A percentile compares a stretch with the other conserved stretches of the same genome.
Evolutionary conservation across 2,113 vertebrate species (phyloP).

Genomic region (Poeciliopsis occidentalis): DNA sequence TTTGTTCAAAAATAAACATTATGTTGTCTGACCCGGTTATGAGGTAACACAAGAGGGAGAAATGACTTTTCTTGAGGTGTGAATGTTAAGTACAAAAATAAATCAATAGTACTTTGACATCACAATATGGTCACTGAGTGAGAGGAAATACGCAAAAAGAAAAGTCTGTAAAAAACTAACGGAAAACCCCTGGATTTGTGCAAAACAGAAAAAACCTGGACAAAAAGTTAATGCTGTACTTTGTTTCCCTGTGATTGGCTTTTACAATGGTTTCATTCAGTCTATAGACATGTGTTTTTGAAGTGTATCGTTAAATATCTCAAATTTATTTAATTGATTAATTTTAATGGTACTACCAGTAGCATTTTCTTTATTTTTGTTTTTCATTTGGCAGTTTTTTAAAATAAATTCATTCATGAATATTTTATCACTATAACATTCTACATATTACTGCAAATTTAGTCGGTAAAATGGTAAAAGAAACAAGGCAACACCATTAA

Average conservation of each 20-base stretch:
- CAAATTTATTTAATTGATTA: too few species aligned
- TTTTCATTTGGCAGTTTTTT: neutral
- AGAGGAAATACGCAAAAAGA: too few species aligned
- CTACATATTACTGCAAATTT: too few species aligned
- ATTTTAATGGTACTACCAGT: too few species aligned
- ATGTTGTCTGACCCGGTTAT: neutral
- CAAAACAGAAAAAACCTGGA: neutral
- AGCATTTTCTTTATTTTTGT: too few species aligned
- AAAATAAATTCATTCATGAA: neutral
- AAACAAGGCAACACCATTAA: neutral
- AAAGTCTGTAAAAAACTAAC: too few species aligned
- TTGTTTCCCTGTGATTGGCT: neutral
- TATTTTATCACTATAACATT: too few species aligned
- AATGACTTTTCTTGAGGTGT: neutral
- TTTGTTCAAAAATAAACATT: neutral
- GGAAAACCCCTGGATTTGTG: neutral
- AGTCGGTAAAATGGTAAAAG: neutral
- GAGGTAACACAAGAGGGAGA: neutral
- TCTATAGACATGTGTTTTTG: too few species aligned
- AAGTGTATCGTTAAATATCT: too few species aligned
- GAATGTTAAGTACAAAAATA: too few species aligned
- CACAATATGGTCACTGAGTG: too few species aligned
- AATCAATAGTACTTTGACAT: too few species aligned
- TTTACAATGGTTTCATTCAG: neutral
- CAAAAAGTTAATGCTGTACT: neutral